Evolutionary conservation across 2,797 vertebrate species (phyloP).

Genomic region (Oreortyx pictus): DNA sequence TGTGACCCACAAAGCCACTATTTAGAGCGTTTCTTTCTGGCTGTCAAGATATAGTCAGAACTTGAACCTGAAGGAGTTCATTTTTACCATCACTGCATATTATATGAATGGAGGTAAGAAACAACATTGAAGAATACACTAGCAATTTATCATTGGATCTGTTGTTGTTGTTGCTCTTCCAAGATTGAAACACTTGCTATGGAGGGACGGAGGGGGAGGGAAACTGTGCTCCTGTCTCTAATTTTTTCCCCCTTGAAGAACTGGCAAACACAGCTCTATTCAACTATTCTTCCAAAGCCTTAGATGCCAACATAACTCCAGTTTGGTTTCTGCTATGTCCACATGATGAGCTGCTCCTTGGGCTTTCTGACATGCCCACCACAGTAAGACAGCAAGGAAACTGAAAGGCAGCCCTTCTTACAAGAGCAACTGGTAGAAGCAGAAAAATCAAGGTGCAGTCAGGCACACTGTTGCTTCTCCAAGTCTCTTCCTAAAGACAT

Average conservation of each 20-base stretch:
- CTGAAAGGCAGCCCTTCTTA: background rate
- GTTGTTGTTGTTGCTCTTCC: background rate
- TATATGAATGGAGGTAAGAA: slow-evolving; percentile 62
- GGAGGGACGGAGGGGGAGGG: background rate
- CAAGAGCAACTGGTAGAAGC: background rate
- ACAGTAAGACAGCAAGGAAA: background rate
- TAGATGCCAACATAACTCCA: background rate
- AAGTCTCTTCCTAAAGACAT: background rate
- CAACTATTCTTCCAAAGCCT: slow-evolving; percentile 31
- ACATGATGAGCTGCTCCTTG: background rate
- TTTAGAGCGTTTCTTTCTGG: slow-evolving; percentile 52
- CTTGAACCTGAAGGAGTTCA: slow-evolving; percentile 40
- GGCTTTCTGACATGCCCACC: background rate
- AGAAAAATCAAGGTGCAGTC: background rate
- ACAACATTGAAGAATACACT: slow-evolving; percentile 57
- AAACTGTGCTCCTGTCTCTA: accelerated
- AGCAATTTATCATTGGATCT: slow-evolving; percentile 50
- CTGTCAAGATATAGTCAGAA: slow-evolving; percentile 37
- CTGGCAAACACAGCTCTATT: slow-evolving; percentile 6
- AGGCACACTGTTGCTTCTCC: background rate
- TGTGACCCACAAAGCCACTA: slow-evolving; percentile 13
- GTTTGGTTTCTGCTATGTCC: slow-evolving; percentile 48
- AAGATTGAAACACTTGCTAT: slow-evolving; percentile 15
- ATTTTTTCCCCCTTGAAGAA: slow-evolving; percentile 3
- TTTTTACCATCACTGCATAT: slow-evolving; percentile 56